Base-by-base conservation (phyloP, 2,888 invertebrate genomes). In the Orchesella flavescens region DNA sequence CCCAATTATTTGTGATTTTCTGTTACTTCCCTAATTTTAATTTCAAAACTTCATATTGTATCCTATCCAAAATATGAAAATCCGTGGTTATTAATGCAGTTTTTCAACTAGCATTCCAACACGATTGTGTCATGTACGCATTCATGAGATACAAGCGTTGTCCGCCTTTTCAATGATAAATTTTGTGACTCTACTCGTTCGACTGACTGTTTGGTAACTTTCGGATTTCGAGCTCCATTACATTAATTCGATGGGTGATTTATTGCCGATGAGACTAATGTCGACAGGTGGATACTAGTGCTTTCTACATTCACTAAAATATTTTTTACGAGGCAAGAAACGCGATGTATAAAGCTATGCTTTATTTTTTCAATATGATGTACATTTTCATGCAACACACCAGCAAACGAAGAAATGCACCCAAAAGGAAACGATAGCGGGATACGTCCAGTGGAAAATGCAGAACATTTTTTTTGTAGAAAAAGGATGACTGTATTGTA, bases 191-290 rank as follows among this genome's bases (percentile, higher is more conserved):
- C 57, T 43, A 71, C 55, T 19, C 53, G 71, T 55, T 17, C 57
- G n/a, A n/a, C n/a, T n/a, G n/a, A 34, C 34, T 34, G 3, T 34
- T n/a, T n/a, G n/a, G 34, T 34, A 34, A 34, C 55, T 76, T 74
- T 68, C 49, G 76, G 76, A 68, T 79, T 69, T 73, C 68, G 34
- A 66, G 73, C 66, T 74, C 80, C 80, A 80, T 80, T 80, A 80
- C 80, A 80, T 80, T 80, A 80, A 80, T 80, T 80, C 80, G 73
- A n/a, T 80, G 80, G 55, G 80, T 80, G 80, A 80, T 80, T 80
- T 80, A 80, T 80, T 80, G 73, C 80, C 73, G 43, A 57, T 68
- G 80, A 66, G 80, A 80, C 73, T 57, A 73, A 73, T 59, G 80
- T 73, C 80, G 80, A 80, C 80, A 80, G 80, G 73, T 74, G 80